Conservation (phyloP, 2,888 invertebrate species). For the Bombylius discolor region DNA sequence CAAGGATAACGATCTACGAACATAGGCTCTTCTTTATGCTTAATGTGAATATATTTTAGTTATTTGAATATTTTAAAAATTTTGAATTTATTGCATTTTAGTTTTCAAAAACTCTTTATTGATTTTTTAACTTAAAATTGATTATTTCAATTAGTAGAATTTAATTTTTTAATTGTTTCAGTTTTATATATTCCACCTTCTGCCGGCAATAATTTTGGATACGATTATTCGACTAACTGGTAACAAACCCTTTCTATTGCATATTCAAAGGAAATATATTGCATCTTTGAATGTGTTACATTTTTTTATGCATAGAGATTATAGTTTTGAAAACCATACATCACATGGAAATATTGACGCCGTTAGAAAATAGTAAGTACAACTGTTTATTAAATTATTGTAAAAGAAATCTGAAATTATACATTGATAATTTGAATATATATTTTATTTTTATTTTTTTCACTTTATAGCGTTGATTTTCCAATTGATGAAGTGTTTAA, state of each 20-base stretch:
- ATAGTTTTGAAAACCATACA: too few relatives aligned
- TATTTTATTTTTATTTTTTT: too few relatives aligned
- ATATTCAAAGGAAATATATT: neutral
- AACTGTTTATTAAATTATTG: too few relatives aligned
- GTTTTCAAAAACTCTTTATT: neutral
- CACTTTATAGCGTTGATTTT: too few relatives aligned
- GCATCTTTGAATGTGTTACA: neutral
- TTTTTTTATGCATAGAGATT: neutral
- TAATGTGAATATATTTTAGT: neutral
- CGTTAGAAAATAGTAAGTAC: too few relatives aligned
- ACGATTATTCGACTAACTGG: neutral
- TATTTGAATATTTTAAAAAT: neutral
- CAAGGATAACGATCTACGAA: neutral
- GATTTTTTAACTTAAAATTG: too few relatives aligned
- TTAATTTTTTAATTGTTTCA: neutral
- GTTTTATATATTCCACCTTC: neutral
- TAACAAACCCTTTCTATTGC: neutral
- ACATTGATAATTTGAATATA: too few relatives aligned
- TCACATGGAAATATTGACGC: too few relatives aligned
- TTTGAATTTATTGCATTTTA: neutral
- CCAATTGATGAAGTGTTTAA: too few relatives aligned
- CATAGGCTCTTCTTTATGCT: neutral
- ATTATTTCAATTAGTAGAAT: too few relatives aligned
- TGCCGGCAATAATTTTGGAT: neutral
- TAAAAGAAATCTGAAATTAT: too few relatives aligned